Percentiles rank a stretch among this genome's conserved stretches.
phyloP scores from a whole-genome alignment of 2,113 vertebrate species.

The Oreochromis niloticus region DNA sequence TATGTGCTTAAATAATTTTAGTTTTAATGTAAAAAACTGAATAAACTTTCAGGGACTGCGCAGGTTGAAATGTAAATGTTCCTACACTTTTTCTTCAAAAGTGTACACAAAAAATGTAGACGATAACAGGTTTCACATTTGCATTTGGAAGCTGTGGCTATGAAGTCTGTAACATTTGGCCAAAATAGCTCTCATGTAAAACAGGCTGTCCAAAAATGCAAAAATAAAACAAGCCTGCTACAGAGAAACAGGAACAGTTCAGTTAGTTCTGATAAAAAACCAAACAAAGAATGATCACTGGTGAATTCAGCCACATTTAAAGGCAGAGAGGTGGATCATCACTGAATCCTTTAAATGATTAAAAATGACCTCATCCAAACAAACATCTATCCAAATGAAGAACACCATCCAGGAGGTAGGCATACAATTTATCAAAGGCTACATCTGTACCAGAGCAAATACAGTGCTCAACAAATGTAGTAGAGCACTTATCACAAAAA shows the following conservation, averaged over 20 bases:
- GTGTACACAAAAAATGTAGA: not conserved
- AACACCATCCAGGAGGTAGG: not conserved
- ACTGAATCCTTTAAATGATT: not conserved
- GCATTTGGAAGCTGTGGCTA: not conserved
- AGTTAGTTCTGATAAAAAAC: not conserved
- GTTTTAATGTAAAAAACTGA: not conserved
- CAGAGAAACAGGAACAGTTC: not conserved
- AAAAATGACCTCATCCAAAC: not conserved
- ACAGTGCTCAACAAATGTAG: not conserved
- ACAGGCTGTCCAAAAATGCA: not conserved
- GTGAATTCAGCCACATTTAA: not conserved
- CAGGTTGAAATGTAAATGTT: not conserved
- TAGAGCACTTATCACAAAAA: not conserved
- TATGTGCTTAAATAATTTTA: not conserved
- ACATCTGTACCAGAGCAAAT: not conserved
- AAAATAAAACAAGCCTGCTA: not conserved
- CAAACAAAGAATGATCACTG: not conserved
- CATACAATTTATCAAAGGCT: not conserved
- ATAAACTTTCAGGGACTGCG: not conserved
- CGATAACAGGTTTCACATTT: not conserved
- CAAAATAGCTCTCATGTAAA: not conserved
- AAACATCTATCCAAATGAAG: not conserved
- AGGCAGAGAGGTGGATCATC: not conserved
- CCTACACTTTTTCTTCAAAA: not conserved
- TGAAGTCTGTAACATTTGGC: not conserved